Evolutionary conservation across 2,888 invertebrate species (phyloP).

Genomic region (Scelioninae gen. 1): DNA sequence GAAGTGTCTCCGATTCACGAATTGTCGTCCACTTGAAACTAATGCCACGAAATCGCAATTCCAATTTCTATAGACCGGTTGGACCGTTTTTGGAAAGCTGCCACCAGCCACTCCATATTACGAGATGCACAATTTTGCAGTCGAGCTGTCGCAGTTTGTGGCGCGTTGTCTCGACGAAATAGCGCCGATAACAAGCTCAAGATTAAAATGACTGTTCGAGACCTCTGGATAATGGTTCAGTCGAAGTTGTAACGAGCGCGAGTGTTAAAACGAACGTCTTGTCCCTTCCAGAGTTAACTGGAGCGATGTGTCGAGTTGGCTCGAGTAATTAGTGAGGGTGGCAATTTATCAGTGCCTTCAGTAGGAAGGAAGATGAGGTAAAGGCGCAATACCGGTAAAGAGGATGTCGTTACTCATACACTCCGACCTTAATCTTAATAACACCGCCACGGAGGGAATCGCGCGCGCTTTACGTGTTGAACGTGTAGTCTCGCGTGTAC

Average conservation of each 20-base stretch:
- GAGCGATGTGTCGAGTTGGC: too few species aligned
- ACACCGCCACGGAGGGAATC: conserved; percentile 68
- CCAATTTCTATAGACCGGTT: conserved; percentile 17
- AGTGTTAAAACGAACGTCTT: too few species aligned
- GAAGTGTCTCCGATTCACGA: conserved; percentile 9
- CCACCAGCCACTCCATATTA: conserved; percentile 12
- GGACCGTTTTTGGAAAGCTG: conserved; percentile 20
- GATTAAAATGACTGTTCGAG: too few species aligned
- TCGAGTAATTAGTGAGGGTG: too few species aligned
- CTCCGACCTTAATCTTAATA: conserved; percentile 78
- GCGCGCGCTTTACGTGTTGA: conserved; percentile 42
- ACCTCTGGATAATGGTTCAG: too few species aligned
- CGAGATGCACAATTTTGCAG: not conserved
- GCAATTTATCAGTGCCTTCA: too few species aligned
- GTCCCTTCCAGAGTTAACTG: too few species aligned
- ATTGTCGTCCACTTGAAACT: conserved; percentile 15
- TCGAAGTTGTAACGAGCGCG: too few species aligned
- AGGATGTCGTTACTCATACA: conserved; percentile 80
- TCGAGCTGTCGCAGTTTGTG: conserved; percentile 2
- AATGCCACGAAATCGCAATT: conserved; percentile 11
- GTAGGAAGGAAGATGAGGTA: too few species aligned
- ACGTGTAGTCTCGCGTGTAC: conserved; percentile 3
- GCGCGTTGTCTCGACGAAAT: too few species aligned
- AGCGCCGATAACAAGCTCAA: too few species aligned
- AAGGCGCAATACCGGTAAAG: conserved; percentile 69